Evolutionary conservation across 2,113 vertebrate species (phyloP).

Genomic region (Todiramphus saurophagus): DNA sequence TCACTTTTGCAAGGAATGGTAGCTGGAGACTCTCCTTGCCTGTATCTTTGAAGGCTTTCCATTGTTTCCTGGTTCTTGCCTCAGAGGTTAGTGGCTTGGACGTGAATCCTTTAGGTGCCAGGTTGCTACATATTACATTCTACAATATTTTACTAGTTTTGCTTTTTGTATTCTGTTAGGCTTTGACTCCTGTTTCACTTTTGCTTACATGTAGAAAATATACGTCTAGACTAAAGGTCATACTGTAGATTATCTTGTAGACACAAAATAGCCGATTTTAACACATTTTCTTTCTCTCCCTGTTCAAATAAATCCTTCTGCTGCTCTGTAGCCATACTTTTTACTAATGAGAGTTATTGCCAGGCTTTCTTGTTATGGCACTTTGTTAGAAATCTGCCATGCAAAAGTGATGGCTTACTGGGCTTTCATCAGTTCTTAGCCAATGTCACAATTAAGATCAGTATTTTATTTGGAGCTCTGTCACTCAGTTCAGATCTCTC

Average conservation of each 20-base stretch:
- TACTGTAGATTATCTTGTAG: slow-evolving; percentile 12
- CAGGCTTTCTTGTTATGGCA: background rate
- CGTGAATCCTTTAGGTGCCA: background rate
- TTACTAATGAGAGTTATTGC: slow-evolving; percentile 18
- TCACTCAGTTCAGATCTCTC: background rate
- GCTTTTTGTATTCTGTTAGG: background rate
- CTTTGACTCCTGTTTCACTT: slow-evolving; percentile 37
- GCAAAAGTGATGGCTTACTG: background rate
- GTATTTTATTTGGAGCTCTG: background rate
- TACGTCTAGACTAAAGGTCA: slow-evolving; percentile 46
- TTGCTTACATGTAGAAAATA: slow-evolving; percentile 38
- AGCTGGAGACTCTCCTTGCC: background rate
- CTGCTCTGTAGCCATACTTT: background rate
- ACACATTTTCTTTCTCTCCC: background rate
- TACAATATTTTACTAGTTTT: background rate
- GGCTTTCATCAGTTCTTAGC: slow-evolving; percentile 12
- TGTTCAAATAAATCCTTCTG: slow-evolving; percentile 9
- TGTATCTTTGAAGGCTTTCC: background rate
- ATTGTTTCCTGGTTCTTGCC: background rate
- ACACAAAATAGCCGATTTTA: slow-evolving; percentile 40
- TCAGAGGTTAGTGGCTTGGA: background rate
- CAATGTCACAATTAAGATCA: background rate
- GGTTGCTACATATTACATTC: background rate
- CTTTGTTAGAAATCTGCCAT: slow-evolving; percentile 5
- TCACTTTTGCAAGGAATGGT: background rate